Evolutionary conservation across 2,113 vertebrate species (phyloP), one percentile per base, ranked within the genome.

Genomic region (Vidua macroura): DNA sequence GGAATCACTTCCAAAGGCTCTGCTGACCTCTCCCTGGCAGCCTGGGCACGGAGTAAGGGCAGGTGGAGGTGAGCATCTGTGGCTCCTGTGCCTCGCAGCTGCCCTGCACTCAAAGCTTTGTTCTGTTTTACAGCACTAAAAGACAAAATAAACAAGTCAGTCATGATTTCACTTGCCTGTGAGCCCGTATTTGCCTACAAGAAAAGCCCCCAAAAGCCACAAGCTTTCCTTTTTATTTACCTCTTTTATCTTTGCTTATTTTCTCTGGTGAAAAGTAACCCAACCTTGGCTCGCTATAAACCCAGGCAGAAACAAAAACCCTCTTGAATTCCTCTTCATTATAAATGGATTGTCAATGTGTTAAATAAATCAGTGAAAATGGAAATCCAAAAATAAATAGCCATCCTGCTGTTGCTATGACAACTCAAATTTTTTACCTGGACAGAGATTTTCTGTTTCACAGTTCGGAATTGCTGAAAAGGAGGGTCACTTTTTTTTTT

Each of bases 291-390:
- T 93, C 30, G 55, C 76, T 43, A 39, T 6, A 84, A 94, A 90
- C 83, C 86, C 30, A 82, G 69, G 39, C 58, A 88, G 81, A 84
- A 95, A 97, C 91, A 97, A 95, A 96, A 91, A 14, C 60, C 66
- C 48, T 74, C 83, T 82, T 56, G 72, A 96, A 95, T 96, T 94
- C 89, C 69, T 94, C 94, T 93, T 96, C 96, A 93, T 94, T 97
- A 95, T 83, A 88, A 77, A 96, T 95, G 92, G 84, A 95, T 95
- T 93, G 96, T 88, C 95, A 95, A 97, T 93, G 93, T 90, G 94
- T 97, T 97, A 97, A 97, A 97, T 95, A 96, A 96, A 96, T 96
- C 95, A 81, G 63, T 64, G 89, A 96, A 97, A 96, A 97, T 97
- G 93, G 89, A 95, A 96, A 97, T 92, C 90, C 92, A 96, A 97